Evolutionary conservation across 2,113 vertebrate species (phyloP).

Genomic region (Halcyon malimbica): DNA sequence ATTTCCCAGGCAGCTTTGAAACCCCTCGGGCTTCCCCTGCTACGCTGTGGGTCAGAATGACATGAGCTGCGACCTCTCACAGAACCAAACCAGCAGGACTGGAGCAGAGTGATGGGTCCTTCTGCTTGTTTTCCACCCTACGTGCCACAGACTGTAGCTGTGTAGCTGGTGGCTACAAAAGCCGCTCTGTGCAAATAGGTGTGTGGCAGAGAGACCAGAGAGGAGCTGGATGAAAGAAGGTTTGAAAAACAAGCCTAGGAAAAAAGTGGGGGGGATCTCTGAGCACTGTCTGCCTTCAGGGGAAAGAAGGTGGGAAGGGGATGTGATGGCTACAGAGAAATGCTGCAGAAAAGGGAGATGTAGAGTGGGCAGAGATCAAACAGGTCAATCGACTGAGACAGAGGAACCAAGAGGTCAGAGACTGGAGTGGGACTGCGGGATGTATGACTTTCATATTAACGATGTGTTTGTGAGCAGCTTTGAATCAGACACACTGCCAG

Average conservation of each 20-base stretch:
- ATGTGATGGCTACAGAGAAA: not conserved
- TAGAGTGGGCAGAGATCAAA: not conserved
- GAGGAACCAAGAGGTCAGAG: not conserved
- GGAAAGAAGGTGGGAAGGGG: not conserved
- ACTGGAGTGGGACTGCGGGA: not conserved
- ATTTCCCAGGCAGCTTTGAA: not conserved
- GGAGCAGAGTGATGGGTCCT: not conserved
- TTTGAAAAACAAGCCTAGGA: not conserved
- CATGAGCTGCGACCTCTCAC: rapidly evolving
- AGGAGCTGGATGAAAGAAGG: not conserved
- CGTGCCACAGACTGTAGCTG: too few species aligned
- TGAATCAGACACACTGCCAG: not conserved
- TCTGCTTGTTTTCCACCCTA: not conserved
- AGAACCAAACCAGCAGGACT: not conserved
- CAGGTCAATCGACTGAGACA: not conserved
- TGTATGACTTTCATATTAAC: not conserved
- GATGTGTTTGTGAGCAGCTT: not conserved
- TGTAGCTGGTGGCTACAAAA: not conserved
- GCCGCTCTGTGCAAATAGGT: rapidly evolving
- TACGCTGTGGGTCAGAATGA: not conserved
- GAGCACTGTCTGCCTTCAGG: not conserved
- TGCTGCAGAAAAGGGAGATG: not conserved
- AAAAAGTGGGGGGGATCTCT: not conserved
- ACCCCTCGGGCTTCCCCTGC: not conserved
- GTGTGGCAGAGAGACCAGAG: not conserved